phyloP scores from a whole-genome alignment of 1,140 invertebrate species.

The Pogonomyrmex barbatus region DNA sequence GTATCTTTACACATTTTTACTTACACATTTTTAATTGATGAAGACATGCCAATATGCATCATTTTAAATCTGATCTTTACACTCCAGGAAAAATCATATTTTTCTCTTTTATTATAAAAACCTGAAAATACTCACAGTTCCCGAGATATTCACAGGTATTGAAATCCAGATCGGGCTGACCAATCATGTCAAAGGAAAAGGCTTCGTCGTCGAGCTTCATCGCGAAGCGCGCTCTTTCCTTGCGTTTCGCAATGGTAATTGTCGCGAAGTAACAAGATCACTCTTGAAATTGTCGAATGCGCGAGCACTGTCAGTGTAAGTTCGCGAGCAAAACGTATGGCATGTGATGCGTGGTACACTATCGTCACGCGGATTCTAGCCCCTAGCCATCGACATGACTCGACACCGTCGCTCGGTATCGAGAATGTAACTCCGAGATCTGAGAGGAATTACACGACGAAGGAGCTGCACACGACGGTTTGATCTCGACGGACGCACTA shows the following conservation, averaged over 20 bases:
- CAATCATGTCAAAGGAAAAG: not conserved
- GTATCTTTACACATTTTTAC: not conserved
- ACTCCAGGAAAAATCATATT: not conserved
- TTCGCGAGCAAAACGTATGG: not conserved
- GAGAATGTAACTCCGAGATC: not conserved
- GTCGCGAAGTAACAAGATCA: not conserved
- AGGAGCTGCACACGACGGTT: constrained; percentile 4
- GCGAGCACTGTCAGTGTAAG: not conserved
- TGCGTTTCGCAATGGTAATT: constrained; percentile 1
- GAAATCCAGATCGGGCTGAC: constrained; percentile 16
- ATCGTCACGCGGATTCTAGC: constrained; percentile 14
- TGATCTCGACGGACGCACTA: constrained; percentile 70
- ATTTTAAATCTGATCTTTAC: not conserved
- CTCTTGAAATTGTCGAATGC: constrained; percentile 3
- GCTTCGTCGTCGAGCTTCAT: constrained; percentile 31
- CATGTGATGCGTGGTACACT: not conserved
- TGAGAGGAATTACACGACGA: not conserved
- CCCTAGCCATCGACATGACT: not conserved
- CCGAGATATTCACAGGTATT: not conserved
- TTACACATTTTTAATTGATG: not conserved
- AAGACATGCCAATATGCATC: not conserved
- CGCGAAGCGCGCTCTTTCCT: not conserved
- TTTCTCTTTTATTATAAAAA: constrained; percentile 9
- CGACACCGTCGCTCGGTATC: not conserved
- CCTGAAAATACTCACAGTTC: not conserved